Percentiles rank a stretch among this genome's conserved stretches.
These are phyloP conservation scores for Cheirogaleus medius DNA, from an alignment of 2,113 vertebrate genomes.

Conservation along the genomic window DNA sequence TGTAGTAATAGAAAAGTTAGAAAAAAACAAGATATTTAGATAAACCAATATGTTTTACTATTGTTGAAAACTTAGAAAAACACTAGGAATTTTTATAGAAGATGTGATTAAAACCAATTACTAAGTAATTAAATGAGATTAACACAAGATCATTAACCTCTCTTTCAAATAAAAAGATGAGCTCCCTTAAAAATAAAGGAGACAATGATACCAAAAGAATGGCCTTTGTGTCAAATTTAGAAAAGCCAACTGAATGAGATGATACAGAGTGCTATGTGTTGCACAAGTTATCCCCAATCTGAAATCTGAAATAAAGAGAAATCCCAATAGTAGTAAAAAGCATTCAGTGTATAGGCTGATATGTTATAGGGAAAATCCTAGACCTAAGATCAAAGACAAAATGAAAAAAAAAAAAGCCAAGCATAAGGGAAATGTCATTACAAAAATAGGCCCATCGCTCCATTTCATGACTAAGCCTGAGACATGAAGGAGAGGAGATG, in stretches of 20 bases:
- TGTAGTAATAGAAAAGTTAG: neutral
- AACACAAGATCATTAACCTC: neutral
- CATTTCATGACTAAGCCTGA: neutral
- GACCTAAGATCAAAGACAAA: slow-evolving; percentile 31
- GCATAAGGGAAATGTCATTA: slow-evolving; percentile 20
- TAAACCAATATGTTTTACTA: neutral
- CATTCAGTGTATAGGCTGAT: neutral
- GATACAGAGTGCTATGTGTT: neutral
- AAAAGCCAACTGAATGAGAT: neutral
- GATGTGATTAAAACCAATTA: slow-evolving; percentile 17
- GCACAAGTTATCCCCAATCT: neutral
- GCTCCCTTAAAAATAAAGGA: neutral
- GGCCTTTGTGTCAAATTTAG: neutral
- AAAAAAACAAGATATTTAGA: neutral
- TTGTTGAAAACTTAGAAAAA: neutral
- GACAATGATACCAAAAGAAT: neutral
- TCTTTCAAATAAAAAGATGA: neutral
- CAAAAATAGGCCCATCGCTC: neutral
- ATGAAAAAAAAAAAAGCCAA: neutral
- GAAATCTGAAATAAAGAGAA: neutral
- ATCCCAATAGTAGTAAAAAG: neutral
- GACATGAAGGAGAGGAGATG: neutral
- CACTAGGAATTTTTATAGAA: neutral
- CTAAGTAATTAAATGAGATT: slow-evolving; percentile 8
- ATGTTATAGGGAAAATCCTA: neutral